A percentile compares a stretch with the other conserved stretches of the same genome.
phyloP scores from a whole-genome alignment of 53 echinoderm and acorn worm species.

The Luidia sarsii region DNA sequence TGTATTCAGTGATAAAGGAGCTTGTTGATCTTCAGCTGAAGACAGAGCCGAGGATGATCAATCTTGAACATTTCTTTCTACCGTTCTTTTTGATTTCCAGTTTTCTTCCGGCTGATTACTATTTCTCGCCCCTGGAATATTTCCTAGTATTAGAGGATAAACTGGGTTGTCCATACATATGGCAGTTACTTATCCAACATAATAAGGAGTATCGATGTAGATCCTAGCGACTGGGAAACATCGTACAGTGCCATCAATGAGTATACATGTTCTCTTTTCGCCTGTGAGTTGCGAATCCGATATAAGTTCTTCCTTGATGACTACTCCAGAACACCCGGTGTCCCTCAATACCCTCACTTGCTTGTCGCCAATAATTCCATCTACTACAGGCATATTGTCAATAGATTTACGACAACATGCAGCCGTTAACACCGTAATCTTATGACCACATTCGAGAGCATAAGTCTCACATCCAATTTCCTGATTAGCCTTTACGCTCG shows the following conservation, averaged over 20 bases:
- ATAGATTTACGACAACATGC: background rate
- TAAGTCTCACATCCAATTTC: background rate
- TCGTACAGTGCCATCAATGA: conserved; percentile 30
- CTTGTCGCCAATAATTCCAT: background rate
- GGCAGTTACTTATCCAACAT: conserved; percentile 27
- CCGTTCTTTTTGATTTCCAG: background rate
- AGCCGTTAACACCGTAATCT: conserved; percentile 6
- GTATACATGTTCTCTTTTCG: background rate
- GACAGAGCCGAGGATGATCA: background rate
- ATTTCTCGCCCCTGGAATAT: conserved; percentile 16
- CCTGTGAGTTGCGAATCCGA: conserved; percentile 4
- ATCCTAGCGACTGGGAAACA: conserved; percentile 30
- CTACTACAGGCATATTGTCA: background rate
- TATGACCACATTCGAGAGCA: conserved; percentile 30
- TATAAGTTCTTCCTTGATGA: conserved; percentile 1
- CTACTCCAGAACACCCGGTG: conserved; percentile 25
- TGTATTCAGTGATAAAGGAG: too few relatives aligned
- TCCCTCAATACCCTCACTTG: conserved; percentile 2
- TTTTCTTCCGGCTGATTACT: background rate
- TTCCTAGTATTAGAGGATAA: conserved; percentile 55
- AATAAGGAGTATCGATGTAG: conserved; percentile 51
- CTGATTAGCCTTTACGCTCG: background rate
- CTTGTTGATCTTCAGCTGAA: background rate
- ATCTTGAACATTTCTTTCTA: background rate
- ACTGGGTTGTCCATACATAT: conserved; percentile 48